Base-by-base conservation (phyloP, 2,888 invertebrate genomes). In the Agapostemon virescens region DNA sequence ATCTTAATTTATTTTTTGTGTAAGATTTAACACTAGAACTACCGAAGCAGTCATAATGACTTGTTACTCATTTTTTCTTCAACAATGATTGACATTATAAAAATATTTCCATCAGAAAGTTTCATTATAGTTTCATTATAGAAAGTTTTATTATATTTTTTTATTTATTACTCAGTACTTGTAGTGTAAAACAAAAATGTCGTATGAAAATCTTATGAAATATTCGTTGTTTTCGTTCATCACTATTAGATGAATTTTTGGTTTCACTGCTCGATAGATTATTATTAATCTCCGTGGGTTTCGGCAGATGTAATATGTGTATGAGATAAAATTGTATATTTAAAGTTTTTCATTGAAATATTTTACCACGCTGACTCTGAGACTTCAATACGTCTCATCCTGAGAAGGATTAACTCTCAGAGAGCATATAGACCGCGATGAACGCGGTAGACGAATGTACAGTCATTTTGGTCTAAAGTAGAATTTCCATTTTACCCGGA, bases 401-500 rank as follows among this genome's bases (percentile, higher is more conserved):
- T 17, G 23, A 15, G 15, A 26, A 55, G 55, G 55, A 55, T 55
- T 55, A 55, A 55, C 55, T 23, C 55, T 26, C 15, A 7, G 55
- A 15, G 15, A 26, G 26, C 55, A 4, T 55, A 11, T 61, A n/a
- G 61, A 20, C 20, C 61, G 61, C 30, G 61, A 61, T 33, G 61
- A n/a, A 61, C 61, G 20, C 33, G 61, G n/a, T 20, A 33, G 61
- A 61, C 61, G 61, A 20, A 61, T 61, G 61, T 33, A 33, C 20
- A 61, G 20, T 61, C 61, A 61, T 61, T 61, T 61, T 33, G 61
- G 33, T 11, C 11, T 3, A 33, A 30, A 33, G 61, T n/a, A 61
- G 30, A 61, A 61, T 61, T 61, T 61, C 61, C 61, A 61, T 61
- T 61, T 61, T 30, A 61, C 33, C 9, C 11, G 9, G 20, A 61